Percentiles rank a stretch among this genome's conserved stretches.
Evolutionary conservation across 2,797 vertebrate species (phyloP).

Genomic region (Brachyrhaphis roseni): DNA sequence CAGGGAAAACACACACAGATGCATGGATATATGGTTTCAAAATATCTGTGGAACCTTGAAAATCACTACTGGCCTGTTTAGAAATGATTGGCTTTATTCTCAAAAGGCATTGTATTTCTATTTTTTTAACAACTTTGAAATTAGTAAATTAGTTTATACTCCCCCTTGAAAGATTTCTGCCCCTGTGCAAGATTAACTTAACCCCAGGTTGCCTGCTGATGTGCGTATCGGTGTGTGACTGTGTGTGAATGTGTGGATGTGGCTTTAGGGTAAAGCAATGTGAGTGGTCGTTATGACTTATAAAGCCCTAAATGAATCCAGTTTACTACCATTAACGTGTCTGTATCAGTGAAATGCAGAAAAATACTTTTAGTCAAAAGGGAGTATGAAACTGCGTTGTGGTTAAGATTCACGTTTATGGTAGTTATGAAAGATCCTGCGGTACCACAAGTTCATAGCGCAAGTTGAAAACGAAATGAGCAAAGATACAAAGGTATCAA

Average conservation of each 20-base stretch:
- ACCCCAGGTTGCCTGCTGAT: too few species aligned
- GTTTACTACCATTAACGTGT: not conserved
- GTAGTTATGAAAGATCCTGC: not conserved
- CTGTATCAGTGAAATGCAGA: not conserved
- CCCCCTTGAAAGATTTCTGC: not conserved
- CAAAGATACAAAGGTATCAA: not conserved
- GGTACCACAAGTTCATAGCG: too few species aligned
- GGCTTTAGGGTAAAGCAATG: not conserved
- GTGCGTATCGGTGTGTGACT: not conserved
- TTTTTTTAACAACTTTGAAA: conserved; percentile 8
- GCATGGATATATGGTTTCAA: conserved; percentile 35
- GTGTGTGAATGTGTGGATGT: not conserved
- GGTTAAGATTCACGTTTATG: not conserved
- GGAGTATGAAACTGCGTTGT: not conserved
- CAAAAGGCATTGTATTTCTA: conserved; percentile 16
- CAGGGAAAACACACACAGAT: conserved; percentile 31
- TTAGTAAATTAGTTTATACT: not conserved
- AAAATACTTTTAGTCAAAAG: not conserved
- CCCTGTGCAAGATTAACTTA: not conserved
- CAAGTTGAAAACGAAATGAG: not conserved
- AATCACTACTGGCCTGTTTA: conserved; percentile 40
- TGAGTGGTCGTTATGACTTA: not conserved
- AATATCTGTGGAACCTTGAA: conserved; percentile 41
- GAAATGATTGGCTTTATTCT: conserved; percentile 29
- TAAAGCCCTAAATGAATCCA: not conserved